A percentile compares a stretch with the other conserved stretches of the same genome.
These are phyloP conservation scores for Morus bassanus DNA, from an alignment of 2,797 vertebrate species.

Conservation along the genomic window DNA sequence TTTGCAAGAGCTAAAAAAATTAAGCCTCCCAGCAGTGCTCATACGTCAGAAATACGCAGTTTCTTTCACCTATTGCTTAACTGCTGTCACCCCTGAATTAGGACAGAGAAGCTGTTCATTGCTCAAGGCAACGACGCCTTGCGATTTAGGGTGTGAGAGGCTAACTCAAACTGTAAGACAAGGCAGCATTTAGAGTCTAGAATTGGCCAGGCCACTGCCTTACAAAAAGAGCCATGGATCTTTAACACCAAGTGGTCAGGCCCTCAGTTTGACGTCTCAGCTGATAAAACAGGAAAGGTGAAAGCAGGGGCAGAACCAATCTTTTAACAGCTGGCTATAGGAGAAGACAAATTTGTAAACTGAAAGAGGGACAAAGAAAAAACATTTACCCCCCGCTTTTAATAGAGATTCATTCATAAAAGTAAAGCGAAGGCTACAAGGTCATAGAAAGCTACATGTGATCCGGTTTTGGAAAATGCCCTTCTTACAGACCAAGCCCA, in stretches of 20 bases:
- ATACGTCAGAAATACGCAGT: neutral
- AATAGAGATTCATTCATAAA: slow-evolving; percentile 66
- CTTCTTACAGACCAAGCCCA: slow-evolving; percentile 18
- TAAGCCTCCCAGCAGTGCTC: neutral
- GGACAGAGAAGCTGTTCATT: slow-evolving; percentile 28
- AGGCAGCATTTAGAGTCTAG: slow-evolving; percentile 48
- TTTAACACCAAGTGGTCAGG: slow-evolving; percentile 64
- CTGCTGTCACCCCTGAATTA: slow-evolving; percentile 12
- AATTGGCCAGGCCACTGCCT: slow-evolving; percentile 52
- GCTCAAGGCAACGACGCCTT: neutral
- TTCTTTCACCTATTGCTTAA: slow-evolving; percentile 23
- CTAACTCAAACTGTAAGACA: slow-evolving; percentile 43
- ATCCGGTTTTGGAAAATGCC: slow-evolving; percentile 50
- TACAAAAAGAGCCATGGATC: slow-evolving; percentile 64
- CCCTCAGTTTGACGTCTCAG: slow-evolving; percentile 63
- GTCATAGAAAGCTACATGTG: slow-evolving; percentile 63
- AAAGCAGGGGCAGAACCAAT: slow-evolving; percentile 71
- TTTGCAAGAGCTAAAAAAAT: neutral
- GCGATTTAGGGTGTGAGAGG: slow-evolving; percentile 20
- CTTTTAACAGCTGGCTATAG: slow-evolving; percentile 70
- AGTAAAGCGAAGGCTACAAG: slow-evolving; percentile 57
- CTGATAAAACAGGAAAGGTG: slow-evolving; percentile 69
- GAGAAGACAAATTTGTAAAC: slow-evolving; percentile 72
- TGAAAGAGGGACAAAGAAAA: slow-evolving; percentile 66
- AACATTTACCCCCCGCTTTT: slow-evolving; percentile 70